A percentile compares a stretch with the other conserved stretches of the same genome.
These are phyloP conservation scores for Silurus asotus DNA, from an alignment of 2,113 vertebrate species.

Conservation along the genomic window DNA sequence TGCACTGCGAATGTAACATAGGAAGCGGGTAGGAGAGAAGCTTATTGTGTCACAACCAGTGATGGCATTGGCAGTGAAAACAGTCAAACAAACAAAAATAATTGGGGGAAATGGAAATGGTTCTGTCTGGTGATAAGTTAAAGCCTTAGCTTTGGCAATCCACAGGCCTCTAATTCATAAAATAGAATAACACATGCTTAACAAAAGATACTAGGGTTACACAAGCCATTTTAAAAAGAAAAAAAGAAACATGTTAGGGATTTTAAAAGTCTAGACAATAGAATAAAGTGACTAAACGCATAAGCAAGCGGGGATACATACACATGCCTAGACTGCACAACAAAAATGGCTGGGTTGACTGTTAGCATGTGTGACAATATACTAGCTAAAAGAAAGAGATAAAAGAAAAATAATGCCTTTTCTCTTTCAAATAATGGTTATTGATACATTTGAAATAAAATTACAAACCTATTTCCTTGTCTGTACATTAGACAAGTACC, in stretches of 20 bases:
- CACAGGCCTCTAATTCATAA: slow-evolving; percentile 71
- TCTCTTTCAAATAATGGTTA: slow-evolving; percentile 81
- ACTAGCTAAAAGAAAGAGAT: slow-evolving; percentile 65
- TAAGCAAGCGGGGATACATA: slow-evolving; percentile 77
- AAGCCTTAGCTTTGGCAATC: slow-evolving; percentile 67
- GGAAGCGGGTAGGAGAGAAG: slow-evolving; percentile 71
- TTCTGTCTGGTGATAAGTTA: slow-evolving; percentile 61
- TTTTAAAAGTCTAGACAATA: slow-evolving; percentile 70
- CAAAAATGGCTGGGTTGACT: slow-evolving; percentile 64
- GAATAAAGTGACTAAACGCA: slow-evolving; percentile 92
- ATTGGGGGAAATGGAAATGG: slow-evolving; percentile 14
- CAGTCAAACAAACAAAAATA: slow-evolving; percentile 40
- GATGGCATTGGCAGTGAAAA: slow-evolving; percentile 69
- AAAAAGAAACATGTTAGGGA: slow-evolving; percentile 72
- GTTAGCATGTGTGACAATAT: slow-evolving; percentile 64
- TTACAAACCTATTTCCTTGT: slow-evolving; percentile 73
- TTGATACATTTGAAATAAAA: slow-evolving; percentile 68
- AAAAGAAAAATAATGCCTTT: slow-evolving; percentile 64
- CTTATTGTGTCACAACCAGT: slow-evolving; percentile 75
- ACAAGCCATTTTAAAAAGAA: slow-evolving; percentile 71
- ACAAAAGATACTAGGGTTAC: slow-evolving; percentile 67
- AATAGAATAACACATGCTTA: slow-evolving; percentile 73
- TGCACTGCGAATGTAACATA: slow-evolving; percentile 70
- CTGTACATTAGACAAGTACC: slow-evolving; percentile 71
- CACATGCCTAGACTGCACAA: slow-evolving; percentile 74